Evolutionary conservation across 2,113 vertebrate species (phyloP), one percentile per base, ranked within the genome.

Genomic region (Odontesthes bonariensis): DNA sequence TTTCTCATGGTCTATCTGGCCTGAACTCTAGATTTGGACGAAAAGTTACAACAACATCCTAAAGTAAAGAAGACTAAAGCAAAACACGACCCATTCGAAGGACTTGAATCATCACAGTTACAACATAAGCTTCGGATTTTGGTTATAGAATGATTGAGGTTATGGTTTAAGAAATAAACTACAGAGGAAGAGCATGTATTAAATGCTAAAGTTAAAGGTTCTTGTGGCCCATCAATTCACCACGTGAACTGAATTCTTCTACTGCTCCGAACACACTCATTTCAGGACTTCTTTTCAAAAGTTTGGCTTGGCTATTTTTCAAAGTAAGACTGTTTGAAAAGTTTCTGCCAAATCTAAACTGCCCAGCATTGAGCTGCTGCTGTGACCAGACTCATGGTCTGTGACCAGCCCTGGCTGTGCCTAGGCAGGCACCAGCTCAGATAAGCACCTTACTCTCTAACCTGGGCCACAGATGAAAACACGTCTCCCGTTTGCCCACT

Each of bases 401-500:
- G 35, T 38, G 35, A 38, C 35, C 35, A 32, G 55, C 71, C 73
- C 83, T 73, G 61, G 64, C 89, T 86, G 84, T 72, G 82, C 73
- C 54, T 60, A 70, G 84, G 88, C 88, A 90, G 92, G 83, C 91
- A 92, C 83, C 75, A 77, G 86, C 86, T 86, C 69, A 83, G 86
- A 86, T 88, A 88, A 79, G 76, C 75, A 52, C 81, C 66, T 69
- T 69, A 42, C 81, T 85, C 70, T 82, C 69, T 64, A 63, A 85
- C 88, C 77, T 49, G 74, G 73, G 73, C 74, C 72, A 79, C 64
- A 80, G 88, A 92, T 92, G 91, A 93, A 92, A 90, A 89, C 60
- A 90, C 40, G n/a, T 91, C 87, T 90, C 92, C 87, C 81, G 62
- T 89, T 86, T 19, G n/a, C 76, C 74, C 75, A 74, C 92, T 96